These are phyloP conservation scores for Fragariocoptes setiger DNA, from an alignment of 1,140 invertebrate genomes.

Conservation along the genomic window DNA sequence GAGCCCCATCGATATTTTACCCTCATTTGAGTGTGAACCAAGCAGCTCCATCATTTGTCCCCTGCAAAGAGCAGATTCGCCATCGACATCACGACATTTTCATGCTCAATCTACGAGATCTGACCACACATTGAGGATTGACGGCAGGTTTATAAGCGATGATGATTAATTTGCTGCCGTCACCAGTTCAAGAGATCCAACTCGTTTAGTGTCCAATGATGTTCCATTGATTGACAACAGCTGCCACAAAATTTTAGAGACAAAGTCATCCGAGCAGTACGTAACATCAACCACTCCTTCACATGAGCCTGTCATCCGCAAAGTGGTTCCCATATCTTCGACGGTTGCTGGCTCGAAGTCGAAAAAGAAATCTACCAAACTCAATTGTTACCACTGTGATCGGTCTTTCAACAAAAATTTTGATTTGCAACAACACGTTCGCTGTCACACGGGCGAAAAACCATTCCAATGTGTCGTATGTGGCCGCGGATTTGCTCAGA, in stretches of 20 bases:
- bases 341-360: background rate
- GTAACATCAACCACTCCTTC: background rate
- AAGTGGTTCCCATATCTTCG: background rate
- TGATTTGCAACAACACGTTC: slow-evolving; percentile 32
- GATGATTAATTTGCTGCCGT: too few species aligned
- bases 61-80: too few species aligned
- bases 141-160: too few species aligned
- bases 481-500: slow-evolving; percentile 35
- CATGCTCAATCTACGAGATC: too few species aligned
- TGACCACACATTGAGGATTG: too few species aligned
- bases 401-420: slow-evolving; percentile 24
- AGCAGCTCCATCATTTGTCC: background rate
- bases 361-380: slow-evolving; percentile 3
- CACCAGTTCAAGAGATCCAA: too few species aligned
- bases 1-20: background rate
- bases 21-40: background rate
- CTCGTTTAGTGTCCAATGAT: too few species aligned
- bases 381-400: slow-evolving; percentile 11
- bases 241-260: background rate
- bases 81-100: too few species aligned
- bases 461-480: slow-evolving; percentile 23
- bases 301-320: background rate
- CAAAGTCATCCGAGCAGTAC: background rate
- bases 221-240: background rate
- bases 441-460: slow-evolving; percentile 29